These are phyloP conservation scores for Parelbella ahira DNA, from an alignment of 2,888 invertebrate species.

Conservation along the genomic window DNA sequence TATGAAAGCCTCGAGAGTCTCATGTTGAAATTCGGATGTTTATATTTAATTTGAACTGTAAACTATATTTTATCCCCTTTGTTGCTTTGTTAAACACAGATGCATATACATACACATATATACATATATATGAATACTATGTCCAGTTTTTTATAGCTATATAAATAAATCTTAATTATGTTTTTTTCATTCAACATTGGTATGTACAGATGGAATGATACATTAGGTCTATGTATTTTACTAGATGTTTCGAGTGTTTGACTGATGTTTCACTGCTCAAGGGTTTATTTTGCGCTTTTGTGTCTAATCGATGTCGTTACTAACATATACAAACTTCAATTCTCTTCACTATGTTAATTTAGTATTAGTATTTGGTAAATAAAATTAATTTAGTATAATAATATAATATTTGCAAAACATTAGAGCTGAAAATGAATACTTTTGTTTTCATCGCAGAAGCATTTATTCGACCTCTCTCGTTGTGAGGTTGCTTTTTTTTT, in stretches of 20 bases:
- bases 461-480: conserved; percentile 64
- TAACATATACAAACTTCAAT: conserved; percentile 31
- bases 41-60: too few relatives aligned
- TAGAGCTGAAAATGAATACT: conserved; percentile 2
- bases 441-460: conserved; percentile 54
- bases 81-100: conserved; percentile 5
- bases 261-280: conserved; percentile 50
- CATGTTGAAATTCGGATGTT: conserved; percentile 7
- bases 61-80: too few relatives aligned
- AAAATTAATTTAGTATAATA: conserved; percentile 19
- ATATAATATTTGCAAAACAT: conserved; percentile 1
- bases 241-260: too few relatives aligned
- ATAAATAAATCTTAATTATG: too few relatives aligned
- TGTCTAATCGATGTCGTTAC: conserved; percentile 37
- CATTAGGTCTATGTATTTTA: too few relatives aligned
- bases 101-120: too few relatives aligned
- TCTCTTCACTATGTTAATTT: conserved; percentile 22
- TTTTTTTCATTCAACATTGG: too few relatives aligned
- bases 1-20: conserved; percentile 14
- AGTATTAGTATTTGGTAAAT: conserved; percentile 13
- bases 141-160: too few relatives aligned
- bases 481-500: too few relatives aligned
- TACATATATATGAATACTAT: too few relatives aligned
- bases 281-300: conserved; percentile 40
- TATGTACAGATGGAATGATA: too few relatives aligned